Evolutionary conservation across 2,113 vertebrate genomes (phyloP), one percentile per base, ranked within the genome.

Genomic region (Rhizomys pruinosus): DNA sequence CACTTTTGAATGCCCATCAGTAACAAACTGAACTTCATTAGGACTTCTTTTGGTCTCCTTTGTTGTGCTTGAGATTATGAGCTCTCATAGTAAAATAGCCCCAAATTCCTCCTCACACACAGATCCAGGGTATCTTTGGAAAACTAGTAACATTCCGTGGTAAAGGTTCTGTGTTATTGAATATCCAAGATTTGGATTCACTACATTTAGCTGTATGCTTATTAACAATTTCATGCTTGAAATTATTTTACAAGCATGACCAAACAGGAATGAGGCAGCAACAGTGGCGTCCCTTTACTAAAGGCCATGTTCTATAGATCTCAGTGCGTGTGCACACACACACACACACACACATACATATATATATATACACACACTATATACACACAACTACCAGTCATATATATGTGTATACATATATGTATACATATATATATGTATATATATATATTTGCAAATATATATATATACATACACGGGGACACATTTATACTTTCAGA

Each of bases 221-320:
- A 81, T 78, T 77, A 89, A 68, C 25, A 64, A 87, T 90, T 87
- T 87, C 20, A 29, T 93, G 76, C 80, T 93, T 91, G 55, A 87
- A 95, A 78, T 92, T 87, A 22, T 80, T 71, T 95, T 77, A 81
- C 1, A 91, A 91, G 80, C 39, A 22, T 42, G 47, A 27, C 34
- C n/a, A 12, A 39, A 39, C 3, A 76, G 74, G 37, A 94, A 44
- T 69, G 79, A 79, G 37, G 39, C 52, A 47, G n/a, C 85, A 47
- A 37, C 42, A 78, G 39, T 29, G n/a, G 32, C 68, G 23, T 72
- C 63, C 69, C 17, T 66, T 39, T 90, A 29, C 32, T 61, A 66
- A 86, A 42, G 80, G 59, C 89, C 57, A 11, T n/a, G 64, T 1
- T 52, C 57, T 78, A 2, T 86, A 42, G 39, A 22, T 76, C 44